Conservation (phyloP, 2,888 invertebrate genomes). For the Chouioia cunea region DNA sequence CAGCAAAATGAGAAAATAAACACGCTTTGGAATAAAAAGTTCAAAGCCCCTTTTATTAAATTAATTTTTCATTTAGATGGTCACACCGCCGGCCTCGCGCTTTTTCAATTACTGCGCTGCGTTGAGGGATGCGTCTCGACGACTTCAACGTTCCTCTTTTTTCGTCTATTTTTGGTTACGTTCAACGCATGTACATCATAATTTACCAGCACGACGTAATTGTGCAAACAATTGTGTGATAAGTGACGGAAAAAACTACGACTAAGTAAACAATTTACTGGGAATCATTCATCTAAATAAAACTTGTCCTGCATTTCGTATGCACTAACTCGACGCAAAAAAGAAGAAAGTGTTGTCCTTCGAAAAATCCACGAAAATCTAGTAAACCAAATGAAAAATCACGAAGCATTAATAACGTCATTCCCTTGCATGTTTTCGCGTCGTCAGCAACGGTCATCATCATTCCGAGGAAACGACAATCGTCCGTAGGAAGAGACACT, state of each 20-base stretch:
- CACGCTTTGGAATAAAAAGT: slow-evolving; percentile 31
- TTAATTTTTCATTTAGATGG: slow-evolving; percentile 43
- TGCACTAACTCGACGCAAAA: too few relatives aligned
- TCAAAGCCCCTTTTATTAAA: slow-evolving; percentile 41
- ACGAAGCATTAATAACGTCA: too few relatives aligned
- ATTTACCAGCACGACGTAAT: too few relatives aligned
- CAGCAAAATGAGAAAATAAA: slow-evolving; percentile 26
- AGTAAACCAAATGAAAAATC: slow-evolving; percentile 5
- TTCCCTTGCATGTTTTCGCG: too few relatives aligned
- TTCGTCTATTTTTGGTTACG: background rate
- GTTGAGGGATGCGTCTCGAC: background rate
- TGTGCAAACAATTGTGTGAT: too few relatives aligned
- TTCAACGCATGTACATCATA: background rate
- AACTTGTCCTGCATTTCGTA: too few relatives aligned
- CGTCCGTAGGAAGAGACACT: background rate
- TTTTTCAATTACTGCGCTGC: slow-evolving; percentile 35
- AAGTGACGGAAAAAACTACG: too few relatives aligned
- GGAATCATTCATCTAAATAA: too few relatives aligned
- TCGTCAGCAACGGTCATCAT: background rate
- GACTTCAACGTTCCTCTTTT: background rate
- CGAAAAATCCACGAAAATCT: slow-evolving; percentile 38
- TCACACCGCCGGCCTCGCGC: slow-evolving; percentile 14
- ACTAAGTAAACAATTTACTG: too few relatives aligned
- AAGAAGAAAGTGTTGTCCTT: background rate
- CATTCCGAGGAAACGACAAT: background rate